phyloP scores from a whole-genome alignment of 2,797 vertebrate species.

The Sternarchorhynchus goeldii region DNA sequence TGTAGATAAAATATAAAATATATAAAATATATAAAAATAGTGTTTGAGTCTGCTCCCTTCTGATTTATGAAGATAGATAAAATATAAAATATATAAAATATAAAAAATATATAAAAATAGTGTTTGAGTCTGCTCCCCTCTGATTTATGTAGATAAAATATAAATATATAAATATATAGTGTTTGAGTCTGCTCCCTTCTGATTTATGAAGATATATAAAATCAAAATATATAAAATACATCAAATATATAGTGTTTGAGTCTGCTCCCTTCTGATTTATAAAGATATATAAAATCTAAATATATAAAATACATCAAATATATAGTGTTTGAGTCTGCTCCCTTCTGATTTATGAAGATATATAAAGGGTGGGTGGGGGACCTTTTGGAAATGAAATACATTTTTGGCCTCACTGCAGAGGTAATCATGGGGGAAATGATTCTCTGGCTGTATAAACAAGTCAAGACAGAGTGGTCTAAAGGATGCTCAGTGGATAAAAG shows the following conservation, averaged over 20 bases:
- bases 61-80: constrained; percentile 33
- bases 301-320: too few species aligned
- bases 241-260: too few species aligned
- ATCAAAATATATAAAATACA: too few species aligned
- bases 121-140: too few species aligned
- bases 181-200: too few species aligned
- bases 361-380: constrained; percentile 63
- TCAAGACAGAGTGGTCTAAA: constrained; percentile 46
- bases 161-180: too few species aligned
- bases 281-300: not conserved
- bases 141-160: too few species aligned
- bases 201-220: too few species aligned
- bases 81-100: constrained; percentile 28
- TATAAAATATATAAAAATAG: too few species aligned
- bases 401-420: constrained; percentile 57
- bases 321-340: not conserved
- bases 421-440: constrained; percentile 56
- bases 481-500: constrained; percentile 38
- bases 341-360: constrained; percentile 39
- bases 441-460: constrained; percentile 55
- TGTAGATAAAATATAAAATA: constrained; percentile 46
- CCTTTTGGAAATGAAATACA: constrained; percentile 63
- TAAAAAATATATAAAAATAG: too few species aligned
- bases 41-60: not conserved
- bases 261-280: too few species aligned